Conservation (phyloP, 2,888 invertebrate genomes). For the Tipula lateralis region DNA sequence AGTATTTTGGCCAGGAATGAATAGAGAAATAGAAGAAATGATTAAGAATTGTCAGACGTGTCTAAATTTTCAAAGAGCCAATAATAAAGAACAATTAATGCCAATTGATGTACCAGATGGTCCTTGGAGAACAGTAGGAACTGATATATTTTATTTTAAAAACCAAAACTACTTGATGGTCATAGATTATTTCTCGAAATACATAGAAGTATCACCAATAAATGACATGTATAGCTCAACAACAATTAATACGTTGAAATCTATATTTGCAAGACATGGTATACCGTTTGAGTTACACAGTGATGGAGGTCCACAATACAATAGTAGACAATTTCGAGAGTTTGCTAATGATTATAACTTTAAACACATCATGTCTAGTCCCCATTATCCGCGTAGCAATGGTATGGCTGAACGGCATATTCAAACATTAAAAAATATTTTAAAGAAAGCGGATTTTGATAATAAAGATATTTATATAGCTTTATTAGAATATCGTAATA, state of each 20-base stretch:
- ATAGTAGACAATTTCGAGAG: not conserved
- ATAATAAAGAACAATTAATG: not conserved
- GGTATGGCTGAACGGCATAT: not conserved
- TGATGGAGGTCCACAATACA: not conserved
- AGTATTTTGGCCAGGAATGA: not conserved
- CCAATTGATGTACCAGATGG: not conserved
- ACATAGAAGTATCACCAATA: not conserved
- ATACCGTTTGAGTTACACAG: not conserved
- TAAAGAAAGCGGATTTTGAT: not conserved
- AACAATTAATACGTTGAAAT: not conserved
- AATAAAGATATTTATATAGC: not conserved
- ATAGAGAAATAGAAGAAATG: not conserved
- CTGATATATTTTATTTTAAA: not conserved
- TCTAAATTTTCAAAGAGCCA: not conserved
- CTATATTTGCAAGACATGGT: not conserved
- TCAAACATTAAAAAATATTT: not conserved
- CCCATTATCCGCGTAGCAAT: not conserved
- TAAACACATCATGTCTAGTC: not conserved
- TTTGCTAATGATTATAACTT: not conserved
- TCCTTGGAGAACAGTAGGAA: not conserved
- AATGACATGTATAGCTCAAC: not conserved
- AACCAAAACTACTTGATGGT: not conserved
- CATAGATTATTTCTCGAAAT: not conserved
- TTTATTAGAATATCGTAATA: not conserved
- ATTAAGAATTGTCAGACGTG: not conserved